Conservation (phyloP, 2,113 vertebrate genomes). For the Pangasianodon gigas region DNA sequence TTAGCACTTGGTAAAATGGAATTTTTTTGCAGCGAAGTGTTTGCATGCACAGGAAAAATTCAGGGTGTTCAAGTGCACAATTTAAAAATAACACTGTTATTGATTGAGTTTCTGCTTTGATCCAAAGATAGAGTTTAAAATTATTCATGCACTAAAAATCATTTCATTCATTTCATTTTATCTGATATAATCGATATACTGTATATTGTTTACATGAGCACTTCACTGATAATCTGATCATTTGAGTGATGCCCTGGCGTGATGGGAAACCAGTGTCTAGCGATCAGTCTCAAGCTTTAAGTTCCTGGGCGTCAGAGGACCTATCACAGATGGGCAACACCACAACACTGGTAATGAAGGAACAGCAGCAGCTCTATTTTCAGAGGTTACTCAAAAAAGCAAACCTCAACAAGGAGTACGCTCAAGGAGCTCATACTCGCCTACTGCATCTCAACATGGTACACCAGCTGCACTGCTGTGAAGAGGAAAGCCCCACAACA, state of each 20-base stretch:
- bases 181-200: background rate
- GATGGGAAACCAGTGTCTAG: background rate
- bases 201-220: background rate
- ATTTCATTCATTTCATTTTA: background rate
- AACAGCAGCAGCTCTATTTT: background rate
- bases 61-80: background rate
- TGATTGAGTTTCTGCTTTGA: background rate
- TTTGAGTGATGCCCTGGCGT: background rate
- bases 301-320: background rate
- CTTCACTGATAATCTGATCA: background rate
- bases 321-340: background rate
- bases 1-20: too few relatives aligned
- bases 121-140: background rate
- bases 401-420: background rate
- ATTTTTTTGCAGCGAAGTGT: too few relatives aligned
- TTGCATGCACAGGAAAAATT: too few relatives aligned
- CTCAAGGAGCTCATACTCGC: background rate
- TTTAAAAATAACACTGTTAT: background rate
- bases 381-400: background rate
- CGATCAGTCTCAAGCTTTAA: background rate
- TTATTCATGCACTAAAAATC: background rate
- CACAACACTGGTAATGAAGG: background rate
- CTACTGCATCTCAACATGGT: slow-evolving; percentile 1
- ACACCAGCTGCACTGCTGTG: slow-evolving; percentile 16
- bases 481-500: background rate